Percentiles rank a stretch among this genome's conserved stretches.
Evolutionary conservation across 2,113 vertebrate genomes (phyloP).

Genomic region (Cairina moschata): DNA sequence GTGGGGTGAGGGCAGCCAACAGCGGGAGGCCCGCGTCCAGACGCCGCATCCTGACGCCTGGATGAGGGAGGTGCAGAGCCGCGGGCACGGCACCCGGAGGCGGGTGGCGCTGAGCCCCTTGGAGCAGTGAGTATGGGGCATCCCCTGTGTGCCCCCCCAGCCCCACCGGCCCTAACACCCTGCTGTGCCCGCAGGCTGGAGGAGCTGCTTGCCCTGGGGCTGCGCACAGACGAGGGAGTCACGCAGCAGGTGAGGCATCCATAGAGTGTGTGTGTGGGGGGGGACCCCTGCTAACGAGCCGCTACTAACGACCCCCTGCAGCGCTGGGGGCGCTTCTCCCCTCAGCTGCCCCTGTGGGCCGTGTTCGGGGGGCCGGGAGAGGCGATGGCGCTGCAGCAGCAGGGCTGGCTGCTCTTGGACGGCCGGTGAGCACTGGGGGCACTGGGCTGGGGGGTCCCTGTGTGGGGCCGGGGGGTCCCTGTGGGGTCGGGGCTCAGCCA

Average conservation of each 20-base stretch:
- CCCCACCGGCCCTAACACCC: background rate
- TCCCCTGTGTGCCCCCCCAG: accelerated
- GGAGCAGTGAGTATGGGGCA: constrained; percentile 79
- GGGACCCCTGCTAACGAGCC: accelerated
- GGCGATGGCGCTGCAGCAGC: constrained; percentile 69
- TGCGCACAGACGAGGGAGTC: constrained; percentile 85
- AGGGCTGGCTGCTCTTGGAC: constrained; percentile 82
- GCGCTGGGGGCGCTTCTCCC: constrained; percentile 85
- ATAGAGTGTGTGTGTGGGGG: too few species aligned
- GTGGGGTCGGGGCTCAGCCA: accelerated
- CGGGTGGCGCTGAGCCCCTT: constrained; percentile 69
- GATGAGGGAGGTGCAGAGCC: constrained; percentile 86
- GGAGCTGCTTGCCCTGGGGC: constrained; percentile 89
- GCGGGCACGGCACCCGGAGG: constrained; percentile 87
- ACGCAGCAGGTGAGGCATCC: constrained; percentile 80
- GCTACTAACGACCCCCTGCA: background rate
- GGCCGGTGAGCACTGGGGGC: constrained; percentile 67
- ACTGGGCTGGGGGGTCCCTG: accelerated
- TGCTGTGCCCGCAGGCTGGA: constrained; percentile 79
- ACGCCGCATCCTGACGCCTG: constrained; percentile 87
- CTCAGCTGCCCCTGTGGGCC: constrained; percentile 72
- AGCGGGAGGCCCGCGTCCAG: constrained; percentile 91
- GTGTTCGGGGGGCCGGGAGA: constrained; percentile 75
- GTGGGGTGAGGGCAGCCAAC: constrained; percentile 52
- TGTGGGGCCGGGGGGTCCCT: accelerated